These are phyloP conservation scores for Grantiella picta DNA, from an alignment of 2,113 vertebrate species.

Conservation along the genomic window DNA sequence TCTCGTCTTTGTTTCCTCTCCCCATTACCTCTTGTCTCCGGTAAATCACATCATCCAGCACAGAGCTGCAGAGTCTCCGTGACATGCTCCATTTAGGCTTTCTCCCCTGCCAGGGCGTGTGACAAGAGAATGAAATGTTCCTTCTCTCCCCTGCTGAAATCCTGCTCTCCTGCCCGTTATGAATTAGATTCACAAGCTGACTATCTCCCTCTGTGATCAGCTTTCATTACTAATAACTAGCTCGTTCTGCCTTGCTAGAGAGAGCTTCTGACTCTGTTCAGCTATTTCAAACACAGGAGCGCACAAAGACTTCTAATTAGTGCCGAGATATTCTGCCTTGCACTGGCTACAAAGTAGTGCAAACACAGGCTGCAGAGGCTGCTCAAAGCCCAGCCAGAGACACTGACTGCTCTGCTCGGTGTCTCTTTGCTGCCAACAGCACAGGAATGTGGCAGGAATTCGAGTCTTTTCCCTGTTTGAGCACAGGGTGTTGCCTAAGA, in stretches of 20 bases:
- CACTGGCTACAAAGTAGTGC: neutral
- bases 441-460: fast-evolving
- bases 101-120: neutral
- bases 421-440: neutral
- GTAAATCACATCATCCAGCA: neutral
- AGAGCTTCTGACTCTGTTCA: neutral
- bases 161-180: neutral
- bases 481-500: neutral
- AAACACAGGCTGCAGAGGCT: neutral
- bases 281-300: neutral
- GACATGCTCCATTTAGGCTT: neutral
- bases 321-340: neutral
- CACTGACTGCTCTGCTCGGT: neutral
- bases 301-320: constrained; percentile 6
- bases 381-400: neutral
- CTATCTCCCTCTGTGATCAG: constrained; percentile 15
- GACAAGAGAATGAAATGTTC: constrained; percentile 1
- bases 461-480: neutral
- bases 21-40: neutral
- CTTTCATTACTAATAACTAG: constrained; percentile 39
- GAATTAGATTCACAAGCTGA: neutral
- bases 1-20: neutral
- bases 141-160: neutral
- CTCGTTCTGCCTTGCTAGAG: neutral
- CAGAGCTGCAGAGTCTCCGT: neutral